phyloP scores from a whole-genome alignment of 2,797 vertebrate genomes.

The Pipistrellus pipistrellus region DNA sequence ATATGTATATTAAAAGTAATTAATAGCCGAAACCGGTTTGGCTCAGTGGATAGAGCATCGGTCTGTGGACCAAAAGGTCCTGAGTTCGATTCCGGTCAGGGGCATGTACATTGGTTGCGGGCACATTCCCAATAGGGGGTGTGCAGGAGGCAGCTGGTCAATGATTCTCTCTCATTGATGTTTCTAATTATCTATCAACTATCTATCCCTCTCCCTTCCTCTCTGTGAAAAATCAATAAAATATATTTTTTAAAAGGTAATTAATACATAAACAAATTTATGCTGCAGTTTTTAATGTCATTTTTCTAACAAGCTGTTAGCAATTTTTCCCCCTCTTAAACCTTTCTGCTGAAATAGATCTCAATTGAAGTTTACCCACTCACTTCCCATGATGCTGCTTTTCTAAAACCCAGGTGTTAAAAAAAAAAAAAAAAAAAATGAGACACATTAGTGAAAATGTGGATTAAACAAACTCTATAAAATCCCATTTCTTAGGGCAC shows the following conservation, averaged over 20 bases:
- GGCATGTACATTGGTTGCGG: too few relatives aligned
- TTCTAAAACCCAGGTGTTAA: background rate
- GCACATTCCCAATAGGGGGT: too few relatives aligned
- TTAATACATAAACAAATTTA: background rate
- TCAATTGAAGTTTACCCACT: background rate
- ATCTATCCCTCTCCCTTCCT: too few relatives aligned
- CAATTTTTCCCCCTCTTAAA: conserved; percentile 17
- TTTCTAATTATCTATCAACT: too few relatives aligned
- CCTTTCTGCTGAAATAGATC: conserved; percentile 3
- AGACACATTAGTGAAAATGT: background rate
- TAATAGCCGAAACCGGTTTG: background rate
- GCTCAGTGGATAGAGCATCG: too few relatives aligned
- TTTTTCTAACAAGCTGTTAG: conserved; percentile 44
- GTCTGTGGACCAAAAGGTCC: too few relatives aligned
- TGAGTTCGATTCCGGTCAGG: too few relatives aligned
- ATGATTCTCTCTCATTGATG: too few relatives aligned
- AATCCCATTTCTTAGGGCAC: background rate
- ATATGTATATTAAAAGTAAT: background rate
- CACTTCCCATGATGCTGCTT: background rate
- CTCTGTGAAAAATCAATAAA: too few relatives aligned
- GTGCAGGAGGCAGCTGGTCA: too few relatives aligned
- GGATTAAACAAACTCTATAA: conserved; percentile 20
- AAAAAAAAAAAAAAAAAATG: background rate
- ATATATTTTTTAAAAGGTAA: background rate
- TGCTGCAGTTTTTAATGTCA: conserved; percentile 7